Evolutionary conservation across 2,888 invertebrate species (phyloP), one percentile per base, ranked within the genome.

Genomic region (Drosophila quinaria): DNA sequence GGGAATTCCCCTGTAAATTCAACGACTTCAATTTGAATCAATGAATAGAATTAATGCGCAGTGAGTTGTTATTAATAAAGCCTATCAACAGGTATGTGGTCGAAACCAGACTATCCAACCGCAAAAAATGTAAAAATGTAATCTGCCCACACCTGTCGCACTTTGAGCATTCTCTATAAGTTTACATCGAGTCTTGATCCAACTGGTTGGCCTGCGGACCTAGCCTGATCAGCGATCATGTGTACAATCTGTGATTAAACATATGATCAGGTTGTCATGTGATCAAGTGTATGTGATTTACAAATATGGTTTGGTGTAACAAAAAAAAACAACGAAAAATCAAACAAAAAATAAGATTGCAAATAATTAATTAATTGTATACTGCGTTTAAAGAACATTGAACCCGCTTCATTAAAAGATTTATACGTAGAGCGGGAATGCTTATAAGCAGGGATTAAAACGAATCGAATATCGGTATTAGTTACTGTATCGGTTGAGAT

Each of bases 211-310:
- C 35, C 42, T 17, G 56, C 29, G 51, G 60, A 47, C 31, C 63
- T 35, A 37, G 62, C 41, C 59, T 15, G 74, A 67, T 67, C 77
- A 78, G 51, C 15, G 74, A 67, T 67, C 77, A 78, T 68, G 78
- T 74, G 77, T 44, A 13, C 66, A 50, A 44, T 59, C 54, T 70
- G 58, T 62, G 64, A 35, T 59, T 33, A 19, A 66, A 31, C 51
- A 63, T 75, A 62, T 70, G 64, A 76, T 71, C 76, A 11, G 33
- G 4, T 15, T 47, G 58, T 73, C 80, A 73, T 59, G 67, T 74
- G 77, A 69, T 63, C 55, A 51, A 11, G 17, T 37, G n/a, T 25
- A 29, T 50, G 39, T 39, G 46, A 54, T 46, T 58, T 46, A 46
- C 50, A 62, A 42, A 31, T 50, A 29, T 25, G 39, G 33, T 5